These are phyloP conservation scores for Sphecodes monilicornis DNA, from an alignment of 2,888 invertebrate genomes.

Conservation along the genomic window DNA sequence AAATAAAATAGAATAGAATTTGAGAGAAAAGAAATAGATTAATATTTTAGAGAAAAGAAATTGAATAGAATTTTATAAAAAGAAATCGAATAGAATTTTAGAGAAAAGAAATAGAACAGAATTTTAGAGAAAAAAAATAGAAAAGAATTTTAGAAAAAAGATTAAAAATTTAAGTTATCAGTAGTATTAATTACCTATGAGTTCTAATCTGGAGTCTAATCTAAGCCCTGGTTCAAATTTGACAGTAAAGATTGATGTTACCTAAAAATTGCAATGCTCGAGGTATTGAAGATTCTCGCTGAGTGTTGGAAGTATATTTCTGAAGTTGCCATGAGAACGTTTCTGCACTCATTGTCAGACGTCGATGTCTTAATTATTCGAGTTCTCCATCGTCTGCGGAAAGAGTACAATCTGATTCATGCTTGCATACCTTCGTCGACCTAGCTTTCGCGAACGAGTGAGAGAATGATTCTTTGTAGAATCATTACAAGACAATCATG, in stretches of 20 bases:
- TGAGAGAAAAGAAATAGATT: no score
- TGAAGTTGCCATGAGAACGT: background rate
- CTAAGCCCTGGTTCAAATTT: background rate
- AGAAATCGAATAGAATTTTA: no score
- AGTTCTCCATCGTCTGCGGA: background rate
- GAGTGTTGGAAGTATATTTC: background rate
- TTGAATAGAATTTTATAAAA: no score
- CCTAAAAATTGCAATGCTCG: background rate
- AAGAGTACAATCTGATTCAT: background rate
- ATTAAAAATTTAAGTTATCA: background rate
- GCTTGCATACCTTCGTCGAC: constrained; percentile 9
- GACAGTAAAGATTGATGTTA: background rate
- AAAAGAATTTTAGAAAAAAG: background rate
- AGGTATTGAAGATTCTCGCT: background rate
- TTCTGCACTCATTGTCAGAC: background rate
- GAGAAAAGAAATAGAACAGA: no score
- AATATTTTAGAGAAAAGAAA: no score
- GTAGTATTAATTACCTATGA: background rate
- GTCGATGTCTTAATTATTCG: background rate
- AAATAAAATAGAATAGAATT: no score
- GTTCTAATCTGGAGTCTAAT: background rate
- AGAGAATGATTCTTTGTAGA: background rate
- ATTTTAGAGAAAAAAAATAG: background rate
- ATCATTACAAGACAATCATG: background rate
- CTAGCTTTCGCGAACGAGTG: constrained; percentile 5